Conservation (phyloP, 2,797 vertebrate genomes). For the Arremon aurantiirostris region DNA sequence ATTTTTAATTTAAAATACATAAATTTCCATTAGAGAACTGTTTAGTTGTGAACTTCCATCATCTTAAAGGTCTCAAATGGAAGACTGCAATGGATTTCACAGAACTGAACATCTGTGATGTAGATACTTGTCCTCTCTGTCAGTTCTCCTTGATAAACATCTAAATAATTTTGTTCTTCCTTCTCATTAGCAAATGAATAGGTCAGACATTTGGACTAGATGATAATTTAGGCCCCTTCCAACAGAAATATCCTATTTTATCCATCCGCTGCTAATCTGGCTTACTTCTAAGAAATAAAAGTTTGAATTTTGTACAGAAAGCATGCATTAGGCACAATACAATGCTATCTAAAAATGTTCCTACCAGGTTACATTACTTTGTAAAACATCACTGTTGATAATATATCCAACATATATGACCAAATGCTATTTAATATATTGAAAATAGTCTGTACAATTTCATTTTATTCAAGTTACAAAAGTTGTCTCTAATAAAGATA, state of each 20-base stretch:
- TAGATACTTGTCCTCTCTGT: background rate
- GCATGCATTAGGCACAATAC: background rate
- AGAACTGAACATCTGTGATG: background rate
- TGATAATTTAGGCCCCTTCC: background rate
- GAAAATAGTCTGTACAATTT: background rate
- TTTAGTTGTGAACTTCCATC: background rate
- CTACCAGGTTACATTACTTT: background rate
- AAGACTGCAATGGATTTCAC: background rate
- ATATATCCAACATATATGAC: background rate
- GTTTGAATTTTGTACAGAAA: background rate
- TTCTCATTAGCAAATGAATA: background rate
- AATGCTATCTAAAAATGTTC: background rate
- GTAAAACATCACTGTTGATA: background rate
- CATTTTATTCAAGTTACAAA: background rate
- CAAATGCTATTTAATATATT: background rate
- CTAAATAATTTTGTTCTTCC: background rate
- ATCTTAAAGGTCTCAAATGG: conserved; percentile 12
- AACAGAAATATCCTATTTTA: background rate
- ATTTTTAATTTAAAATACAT: background rate
- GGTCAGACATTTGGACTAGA: background rate
- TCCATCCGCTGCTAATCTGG: background rate
- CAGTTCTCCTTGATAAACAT: background rate
- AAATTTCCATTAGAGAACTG: background rate
- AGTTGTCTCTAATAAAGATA: background rate
- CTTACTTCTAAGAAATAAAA: background rate